These are phyloP conservation scores for Echinarachnius parma DNA, from an alignment of 53 echinoderm and acorn worm genomes.

Conservation along the genomic window DNA sequence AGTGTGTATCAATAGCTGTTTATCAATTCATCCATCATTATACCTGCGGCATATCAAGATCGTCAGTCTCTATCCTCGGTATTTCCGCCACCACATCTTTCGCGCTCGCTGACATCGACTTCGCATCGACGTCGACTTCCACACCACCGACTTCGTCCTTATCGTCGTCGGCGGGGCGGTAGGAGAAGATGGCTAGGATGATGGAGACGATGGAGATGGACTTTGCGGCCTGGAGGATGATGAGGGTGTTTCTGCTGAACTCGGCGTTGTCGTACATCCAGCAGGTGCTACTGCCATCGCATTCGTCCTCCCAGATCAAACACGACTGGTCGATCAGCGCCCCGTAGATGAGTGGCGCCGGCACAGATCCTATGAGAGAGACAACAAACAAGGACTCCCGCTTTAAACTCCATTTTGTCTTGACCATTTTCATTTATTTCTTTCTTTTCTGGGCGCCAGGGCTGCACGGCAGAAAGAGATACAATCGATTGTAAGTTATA, in stretches of 20 bases:
- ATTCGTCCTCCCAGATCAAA: constrained; percentile 77
- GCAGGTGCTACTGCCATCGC: constrained; percentile 69
- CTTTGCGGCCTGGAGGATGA: constrained; percentile 52
- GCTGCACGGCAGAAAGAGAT: too few relatives aligned
- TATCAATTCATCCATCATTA: too few relatives aligned
- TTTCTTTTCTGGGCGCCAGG: too few relatives aligned
- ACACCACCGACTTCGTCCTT: neutral
- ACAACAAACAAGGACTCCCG: neutral
- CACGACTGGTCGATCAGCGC: constrained; percentile 81
- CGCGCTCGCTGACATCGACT: neutral
- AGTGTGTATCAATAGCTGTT: too few relatives aligned
- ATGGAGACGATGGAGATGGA: constrained; percentile 60
- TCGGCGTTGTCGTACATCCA: constrained; percentile 84
- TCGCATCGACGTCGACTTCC: neutral
- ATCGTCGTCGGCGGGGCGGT: constrained; percentile 52
- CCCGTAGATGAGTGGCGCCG: constrained; percentile 87
- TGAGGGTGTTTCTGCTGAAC: constrained; percentile 63
- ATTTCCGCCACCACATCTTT: constrained; percentile 26
- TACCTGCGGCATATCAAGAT: too few relatives aligned
- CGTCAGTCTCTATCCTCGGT: constrained; percentile 17
- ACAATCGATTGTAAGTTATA: too few relatives aligned
- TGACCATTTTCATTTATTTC: too few relatives aligned
- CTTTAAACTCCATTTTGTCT: too few relatives aligned
- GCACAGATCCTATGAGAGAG: constrained; percentile 59
- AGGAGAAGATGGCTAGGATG: constrained; percentile 45